Evolutionary conservation across 2,113 vertebrate genomes (phyloP).

Genomic region (Corythoichthys haematopterus): DNA sequence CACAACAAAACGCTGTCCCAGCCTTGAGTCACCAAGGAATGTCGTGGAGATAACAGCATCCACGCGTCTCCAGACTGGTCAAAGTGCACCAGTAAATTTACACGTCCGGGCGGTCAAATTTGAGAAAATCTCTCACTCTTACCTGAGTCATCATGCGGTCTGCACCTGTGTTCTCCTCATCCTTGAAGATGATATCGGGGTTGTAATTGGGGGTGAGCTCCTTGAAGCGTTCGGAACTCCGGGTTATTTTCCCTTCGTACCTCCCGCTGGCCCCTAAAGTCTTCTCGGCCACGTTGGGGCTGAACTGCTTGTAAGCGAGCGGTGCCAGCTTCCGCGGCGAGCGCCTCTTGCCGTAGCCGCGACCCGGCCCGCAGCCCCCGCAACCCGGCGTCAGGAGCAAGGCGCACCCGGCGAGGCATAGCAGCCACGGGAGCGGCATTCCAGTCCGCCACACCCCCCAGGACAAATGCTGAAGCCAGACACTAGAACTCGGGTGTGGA

Average conservation of each 20-base stretch:
- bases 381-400: slow-evolving; percentile 76
- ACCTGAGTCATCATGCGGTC: slow-evolving; percentile 97
- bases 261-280: slow-evolving; percentile 90
- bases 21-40: slow-evolving; percentile 46
- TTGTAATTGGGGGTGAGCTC: slow-evolving; percentile 96
- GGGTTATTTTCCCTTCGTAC: slow-evolving; percentile 89
- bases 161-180: slow-evolving; percentile 96
- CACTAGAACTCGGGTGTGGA: slow-evolving; percentile 13
- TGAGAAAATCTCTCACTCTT: slow-evolving; percentile 17
- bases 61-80: slow-evolving; percentile 43
- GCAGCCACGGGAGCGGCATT: slow-evolving; percentile 78
- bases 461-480: slow-evolving; percentile 12
- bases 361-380: slow-evolving; percentile 85
- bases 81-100: slow-evolving; percentile 44
- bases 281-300: slow-evolving; percentile 93
- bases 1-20: not conserved
- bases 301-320: slow-evolving; percentile 87
- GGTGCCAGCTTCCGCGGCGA: slow-evolving; percentile 84
- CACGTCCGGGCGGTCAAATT: too few relatives aligned
- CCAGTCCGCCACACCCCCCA: slow-evolving; percentile 45
- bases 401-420: slow-evolving; percentile 75
- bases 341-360: slow-evolving; percentile 88
- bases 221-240: slow-evolving; percentile 90
- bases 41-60: slow-evolving; percentile 38
- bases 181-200: slow-evolving; percentile 98